Evolutionary conservation across 2,888 invertebrate genomes (phyloP).

Genomic region (Drosophila nr. medialis): DNA sequence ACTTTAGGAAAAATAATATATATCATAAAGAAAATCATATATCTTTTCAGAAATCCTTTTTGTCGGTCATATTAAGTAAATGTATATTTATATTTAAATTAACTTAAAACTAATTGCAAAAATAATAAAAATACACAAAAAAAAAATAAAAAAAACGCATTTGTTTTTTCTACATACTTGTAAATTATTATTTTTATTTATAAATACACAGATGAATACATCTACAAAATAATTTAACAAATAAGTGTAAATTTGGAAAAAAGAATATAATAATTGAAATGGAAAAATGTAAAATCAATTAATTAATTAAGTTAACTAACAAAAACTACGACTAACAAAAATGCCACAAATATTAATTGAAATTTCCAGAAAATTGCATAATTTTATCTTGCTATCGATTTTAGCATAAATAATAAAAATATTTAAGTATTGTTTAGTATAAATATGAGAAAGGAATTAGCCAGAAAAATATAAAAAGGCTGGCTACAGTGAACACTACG

Average conservation of each 20-base stretch:
- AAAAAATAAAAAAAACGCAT: slow-evolving; percentile 7
- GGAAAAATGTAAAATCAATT: not conserved
- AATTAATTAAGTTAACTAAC: not conserved
- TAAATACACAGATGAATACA: not conserved
- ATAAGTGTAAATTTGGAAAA: not conserved
- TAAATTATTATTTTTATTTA: not conserved
- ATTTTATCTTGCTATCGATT: not conserved
- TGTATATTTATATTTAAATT: slow-evolving; percentile 72
- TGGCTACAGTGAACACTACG: slow-evolving; percentile 41
- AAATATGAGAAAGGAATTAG: slow-evolving; percentile 4
- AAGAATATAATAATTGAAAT: too few relatives aligned
- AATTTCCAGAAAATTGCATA: not conserved
- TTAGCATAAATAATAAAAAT: slow-evolving; percentile 28
- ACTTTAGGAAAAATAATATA: slow-evolving; percentile 14
- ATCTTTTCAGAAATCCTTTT: slow-evolving; percentile 44
- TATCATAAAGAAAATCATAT: slow-evolving; percentile 11
- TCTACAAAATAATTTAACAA: not conserved
- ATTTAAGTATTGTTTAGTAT: slow-evolving; percentile 16
- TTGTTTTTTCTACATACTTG: not conserved
- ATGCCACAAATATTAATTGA: not conserved
- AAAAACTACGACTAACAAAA: not conserved
- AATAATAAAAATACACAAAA: slow-evolving; percentile 20
- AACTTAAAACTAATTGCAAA: slow-evolving; percentile 47
- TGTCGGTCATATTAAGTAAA: slow-evolving; percentile 64
- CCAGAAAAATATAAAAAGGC: slow-evolving; percentile 12